Evolutionary conservation across 1,140 invertebrate species (phyloP), one percentile per base, ranked within the genome.

Genomic region (Drosophila kanapiae): DNA sequence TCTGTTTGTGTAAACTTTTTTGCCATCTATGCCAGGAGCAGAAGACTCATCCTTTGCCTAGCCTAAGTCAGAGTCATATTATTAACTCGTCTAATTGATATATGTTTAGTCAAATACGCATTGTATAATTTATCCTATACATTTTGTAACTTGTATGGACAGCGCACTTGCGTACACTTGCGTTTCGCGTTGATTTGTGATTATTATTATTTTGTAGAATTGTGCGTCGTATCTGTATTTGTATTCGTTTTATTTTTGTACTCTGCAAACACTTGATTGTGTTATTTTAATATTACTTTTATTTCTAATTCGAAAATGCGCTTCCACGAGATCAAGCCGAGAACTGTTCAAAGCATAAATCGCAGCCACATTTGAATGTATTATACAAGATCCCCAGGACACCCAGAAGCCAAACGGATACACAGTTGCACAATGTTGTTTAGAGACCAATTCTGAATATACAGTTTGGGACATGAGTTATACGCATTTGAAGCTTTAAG

Each of bases 21-120:
- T 88, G 85, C 85, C 85, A 88, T 88, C 60, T 81, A 84, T 78
- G 83, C 83, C 75, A 87, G 82, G 77, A 86, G 79, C 83, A 82
- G 49, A 75, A 60, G 71, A 51, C 40, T 72, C 75, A 76, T 61
- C 53, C 69, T 87, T 86, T 83, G 79, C 62, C 51, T 88, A 84
- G 77, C 63, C 78, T 88, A 90, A 88, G 84, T 85, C 82, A 79
- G 76, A 88, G 85, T 90, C 85, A 88, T 88, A 90, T 79, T 88
- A 65, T 83, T 80, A 83, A 75, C 76, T 63, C 64, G 75, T 74
- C 65, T 80, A 59, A 78, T 81, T 69, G 64, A 67, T 78, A 85
- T 72, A 60, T 16, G 10, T 72, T 67, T 61, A 80, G 78, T 71
- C 59, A 48, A 58, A 78, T 61, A 64, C 38, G 57, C 47, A 60